Evolutionary conservation across 2,888 invertebrate genomes (phyloP), one percentile per base, ranked within the genome.

Genomic region (Aricia artaxerxes): DNA sequence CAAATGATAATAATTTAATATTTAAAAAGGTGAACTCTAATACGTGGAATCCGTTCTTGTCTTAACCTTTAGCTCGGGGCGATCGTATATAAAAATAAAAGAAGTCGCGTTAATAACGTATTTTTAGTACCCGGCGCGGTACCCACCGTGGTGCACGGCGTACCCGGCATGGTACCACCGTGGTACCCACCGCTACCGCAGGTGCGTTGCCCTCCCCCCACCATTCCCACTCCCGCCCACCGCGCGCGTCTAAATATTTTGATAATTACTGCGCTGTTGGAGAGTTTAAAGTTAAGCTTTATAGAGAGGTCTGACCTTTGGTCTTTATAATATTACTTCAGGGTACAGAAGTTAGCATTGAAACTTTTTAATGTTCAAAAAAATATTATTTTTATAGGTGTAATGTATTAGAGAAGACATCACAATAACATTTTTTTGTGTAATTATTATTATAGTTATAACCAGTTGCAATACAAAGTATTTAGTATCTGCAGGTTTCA

Each of bases 41-140:
- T 24, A 9, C 16, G 31, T 1, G 31, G 24, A 90, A 81, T 92
- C 84, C 92, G 85, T 83, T 88, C 84, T 93, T 90, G 92, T 75
- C 80, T 84, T 94, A 94, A 94, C 94, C 94, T 94, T 94, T 94
- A 92, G 91, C 93, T 93, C 87, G 91, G 87, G 91, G 94, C 92
- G 88, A 91, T 91, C 90, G 87, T 75, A 84, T 89, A 89, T 90
- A 92, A 93, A 94, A 94, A 94, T 92, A 93, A 94, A 94, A 93
- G 91, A 89, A 88, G 86, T 85, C 83, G 89, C 89, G 90, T 92
- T 94, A 93, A 93, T 94, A 93, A 91, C 89, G 91, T 92, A 91
- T 90, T 89, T 91, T 89, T 89, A 89, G 86, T 87, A 87, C 57
- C 57, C 57, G 57, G 4, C 57, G 57, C 57, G 57, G 57, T 57